Base-by-base conservation (phyloP, 64 coral and sea anemone species). In the Montipora efflorescens region DNA sequence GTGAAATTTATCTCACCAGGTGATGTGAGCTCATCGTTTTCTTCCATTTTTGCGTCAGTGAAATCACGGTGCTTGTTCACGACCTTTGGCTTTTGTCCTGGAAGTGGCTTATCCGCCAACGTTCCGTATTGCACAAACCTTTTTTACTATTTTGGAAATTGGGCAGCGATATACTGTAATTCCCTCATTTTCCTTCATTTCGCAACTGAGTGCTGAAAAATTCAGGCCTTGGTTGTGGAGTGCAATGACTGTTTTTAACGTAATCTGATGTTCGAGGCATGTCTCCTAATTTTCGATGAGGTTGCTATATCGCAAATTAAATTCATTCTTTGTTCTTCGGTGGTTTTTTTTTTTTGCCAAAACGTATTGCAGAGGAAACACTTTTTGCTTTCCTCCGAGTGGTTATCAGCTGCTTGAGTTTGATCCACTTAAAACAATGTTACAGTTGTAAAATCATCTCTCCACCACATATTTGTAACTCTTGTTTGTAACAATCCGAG, bases 21-120 rank as follows among this genome's bases (percentile, higher is more conserved):
- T 28, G 82, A 86, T 67, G 82, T 86, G 18, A 86, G 43, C 67
- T 86, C 82, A 28, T 86, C 61, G 28, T 86, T 86, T 86, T 69
- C 36, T 36, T 36, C 36, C 36, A 36, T 36, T 36, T 2, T 36
- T 36, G 36, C 36, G 1, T 36, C 36, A 46, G 67, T 83, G 21
- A 83, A 86, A 67, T 69, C 82, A 8, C 28, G 57, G 59, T 86
- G 82, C 11, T 62, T 8, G 4, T 86, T 64, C 7, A 10, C 8
- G 19, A 86, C 15, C 7, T 59, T 62, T 8, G 82, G 14, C 45
- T 4, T 7, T 25, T 58, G 59, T 13, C 58, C 82, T 44, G 14
- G 22, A 28, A 67, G 59, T 70, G 82, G 82, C 57, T 86, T 78
- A 36, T 78, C 76, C 0, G 22, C n/a, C 12, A 50, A 12, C 18